Evolutionary conservation across 2,888 invertebrate genomes (phyloP), one percentile per base, ranked within the genome.

Genomic region (Belgica antarctica): DNA sequence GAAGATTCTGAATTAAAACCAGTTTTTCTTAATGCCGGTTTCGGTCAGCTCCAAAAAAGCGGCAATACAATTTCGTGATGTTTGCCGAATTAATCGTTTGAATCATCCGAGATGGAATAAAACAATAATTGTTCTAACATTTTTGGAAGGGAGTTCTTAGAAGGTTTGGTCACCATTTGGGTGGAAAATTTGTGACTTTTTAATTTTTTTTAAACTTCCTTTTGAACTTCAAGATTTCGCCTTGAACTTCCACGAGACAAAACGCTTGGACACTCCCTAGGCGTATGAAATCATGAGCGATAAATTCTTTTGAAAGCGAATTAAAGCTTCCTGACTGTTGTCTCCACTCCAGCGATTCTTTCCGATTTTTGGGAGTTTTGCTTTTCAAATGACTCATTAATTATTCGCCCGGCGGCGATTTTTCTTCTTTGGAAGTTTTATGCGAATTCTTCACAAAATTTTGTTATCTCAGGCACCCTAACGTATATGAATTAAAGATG

Each of bases 1-100:
- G 52, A 52, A 52, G 52, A 52, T 52, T 52, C 52, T 52, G 8
- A 22, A n/a, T 3, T 8, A 52, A 52, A 52, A 52, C 52, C 52
- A 52, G 52, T 52, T 52, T n/a, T 22, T 2, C 52, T 2, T 17
- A 17, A 22, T 52, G 2, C 52, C 22, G n/a, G 22, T 22, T 52
- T 52, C 17, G 12, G 3, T 4, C 52, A 17, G 12, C 52, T 12
- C 12, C 52, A 52, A 12, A 7, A n/a, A 52, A 52, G 10, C 10
- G 10, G 15, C 4, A 52, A 52, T 7, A 52, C 12, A 52, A 22
- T 52, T 52, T 52, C 52, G 8, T n/a, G 5, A 17, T 52, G 22
- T 4, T 17, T 17, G 2, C 22, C 7, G 52, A 52, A 52, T 52
- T 52, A 52, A 52, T 52, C 22, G 52, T 52, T 22, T n/a, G 52